Conservation (phyloP, 2,797 vertebrate genomes). For the Zalophus californianus region DNA sequence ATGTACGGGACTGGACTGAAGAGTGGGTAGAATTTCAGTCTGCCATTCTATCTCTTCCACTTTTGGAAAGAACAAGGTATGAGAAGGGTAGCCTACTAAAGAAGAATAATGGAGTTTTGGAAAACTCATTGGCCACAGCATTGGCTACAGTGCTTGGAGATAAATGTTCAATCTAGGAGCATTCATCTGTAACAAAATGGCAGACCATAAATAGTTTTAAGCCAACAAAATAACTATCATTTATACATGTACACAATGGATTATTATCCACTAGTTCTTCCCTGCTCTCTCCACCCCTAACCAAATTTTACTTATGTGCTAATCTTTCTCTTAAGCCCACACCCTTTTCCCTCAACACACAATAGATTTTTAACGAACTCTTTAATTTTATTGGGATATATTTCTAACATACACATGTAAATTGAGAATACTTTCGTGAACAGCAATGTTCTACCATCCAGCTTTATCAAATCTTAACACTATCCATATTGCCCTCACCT, state of each 20-base stretch:
- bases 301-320: background rate
- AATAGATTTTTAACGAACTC: background rate
- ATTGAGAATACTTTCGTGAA: background rate
- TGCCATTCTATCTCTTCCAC: background rate
- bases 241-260: background rate
- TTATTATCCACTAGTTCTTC: background rate
- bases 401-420: background rate
- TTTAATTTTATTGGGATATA: slow-evolving; percentile 25
- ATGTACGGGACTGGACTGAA: background rate
- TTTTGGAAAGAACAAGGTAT: background rate
- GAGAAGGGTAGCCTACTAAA: background rate
- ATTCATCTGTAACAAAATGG: slow-evolving; percentile 20
- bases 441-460: background rate
- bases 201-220: background rate
- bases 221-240: background rate
- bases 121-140: background rate
- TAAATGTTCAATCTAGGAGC: background rate
- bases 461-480: background rate
- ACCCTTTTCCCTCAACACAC: background rate
- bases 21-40: background rate
- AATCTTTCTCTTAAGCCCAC: background rate
- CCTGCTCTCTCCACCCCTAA: background rate
- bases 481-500: background rate
- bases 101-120: background rate
- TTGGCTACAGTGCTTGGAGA: background rate